These are phyloP conservation scores for Xenopus petersii DNA, from an alignment of 2,797 vertebrate genomes.

Conservation along the genomic window DNA sequence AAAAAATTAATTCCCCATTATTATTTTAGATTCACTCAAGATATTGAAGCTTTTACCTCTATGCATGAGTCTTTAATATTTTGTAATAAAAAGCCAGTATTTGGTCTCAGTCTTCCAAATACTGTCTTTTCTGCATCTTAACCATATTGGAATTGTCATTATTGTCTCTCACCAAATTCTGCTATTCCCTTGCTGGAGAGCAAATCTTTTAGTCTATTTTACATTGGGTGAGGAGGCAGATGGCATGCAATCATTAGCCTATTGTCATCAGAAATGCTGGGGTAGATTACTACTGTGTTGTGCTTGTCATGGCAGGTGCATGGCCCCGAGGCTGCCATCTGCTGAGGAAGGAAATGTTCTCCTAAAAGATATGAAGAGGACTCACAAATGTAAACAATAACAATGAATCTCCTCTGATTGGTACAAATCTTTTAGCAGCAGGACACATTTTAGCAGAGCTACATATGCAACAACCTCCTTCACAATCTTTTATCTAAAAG, in stretches of 20 bases:
- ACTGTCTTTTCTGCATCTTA: constrained; percentile 5
- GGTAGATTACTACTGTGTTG: constrained; percentile 71
- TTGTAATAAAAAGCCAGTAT: no score
- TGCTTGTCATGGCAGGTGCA: constrained; percentile 79
- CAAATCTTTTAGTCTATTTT: constrained; percentile 51
- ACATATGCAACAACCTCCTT: no score
- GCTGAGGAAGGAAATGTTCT: constrained; percentile 62
- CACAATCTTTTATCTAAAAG: no score
- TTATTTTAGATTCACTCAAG: no score
- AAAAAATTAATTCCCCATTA: no score
- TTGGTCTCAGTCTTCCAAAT: not conserved
- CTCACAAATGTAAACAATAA: constrained; percentile 56
- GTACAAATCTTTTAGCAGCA: not conserved
- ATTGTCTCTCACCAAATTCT: no score
- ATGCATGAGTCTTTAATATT: no score
- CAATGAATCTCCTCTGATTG: constrained; percentile 47
- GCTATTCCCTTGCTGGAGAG: constrained; percentile 39
- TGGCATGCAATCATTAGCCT: constrained; percentile 79
- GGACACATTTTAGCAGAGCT: no score
- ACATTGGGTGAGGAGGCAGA: constrained; percentile 69
- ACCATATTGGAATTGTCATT: constrained; percentile 8
- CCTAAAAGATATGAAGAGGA: constrained; percentile 50
- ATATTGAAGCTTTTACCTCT: no score
- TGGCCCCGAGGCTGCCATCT: constrained; percentile 75
- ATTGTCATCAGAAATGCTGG: constrained; percentile 76